Percentiles rank a stretch among this genome's conserved stretches.
These are phyloP conservation scores for Uropsilus gracilis DNA, from an alignment of 2,113 vertebrate species.

Conservation along the genomic window DNA sequence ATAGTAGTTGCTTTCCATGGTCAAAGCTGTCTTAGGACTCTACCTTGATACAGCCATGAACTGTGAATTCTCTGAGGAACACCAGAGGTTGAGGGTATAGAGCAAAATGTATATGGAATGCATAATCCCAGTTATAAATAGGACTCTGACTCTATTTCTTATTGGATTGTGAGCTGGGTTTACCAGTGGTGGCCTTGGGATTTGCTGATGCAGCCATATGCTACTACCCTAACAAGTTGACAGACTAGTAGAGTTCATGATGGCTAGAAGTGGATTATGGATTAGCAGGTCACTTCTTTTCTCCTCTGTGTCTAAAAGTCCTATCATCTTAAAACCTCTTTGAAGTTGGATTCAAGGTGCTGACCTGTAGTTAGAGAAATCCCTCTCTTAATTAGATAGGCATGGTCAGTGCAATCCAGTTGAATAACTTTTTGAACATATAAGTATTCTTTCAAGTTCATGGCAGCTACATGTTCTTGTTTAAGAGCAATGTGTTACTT, in stretches of 20 bases:
- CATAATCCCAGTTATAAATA: not conserved
- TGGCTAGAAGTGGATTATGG: not conserved
- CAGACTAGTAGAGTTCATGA: no score
- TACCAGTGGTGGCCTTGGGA: fast-evolving
- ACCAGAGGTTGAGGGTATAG: not conserved
- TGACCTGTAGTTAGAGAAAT: conserved; percentile 11
- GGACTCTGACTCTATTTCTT: not conserved
- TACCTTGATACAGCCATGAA: not conserved
- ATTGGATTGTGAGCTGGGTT: not conserved
- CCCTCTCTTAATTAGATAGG: not conserved
- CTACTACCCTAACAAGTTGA: not conserved
- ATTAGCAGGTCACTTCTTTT: not conserved
- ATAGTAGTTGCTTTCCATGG: not conserved
- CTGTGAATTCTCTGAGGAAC: not conserved
- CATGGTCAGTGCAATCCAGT: not conserved
- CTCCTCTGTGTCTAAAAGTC: not conserved
- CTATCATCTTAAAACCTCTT: not conserved
- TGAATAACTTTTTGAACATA: not conserved
- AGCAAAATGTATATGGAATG: not conserved
- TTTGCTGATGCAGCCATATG: not conserved
- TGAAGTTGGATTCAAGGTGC: not conserved
- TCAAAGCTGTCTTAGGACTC: not conserved
- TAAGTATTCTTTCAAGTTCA: conserved; percentile 55
- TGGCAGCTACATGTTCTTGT: conserved; percentile 26
- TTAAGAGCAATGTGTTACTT: conserved; percentile 53